Evolutionary conservation across 1,140 invertebrate genomes (phyloP).

Genomic region (Drosophila subobscura): DNA sequence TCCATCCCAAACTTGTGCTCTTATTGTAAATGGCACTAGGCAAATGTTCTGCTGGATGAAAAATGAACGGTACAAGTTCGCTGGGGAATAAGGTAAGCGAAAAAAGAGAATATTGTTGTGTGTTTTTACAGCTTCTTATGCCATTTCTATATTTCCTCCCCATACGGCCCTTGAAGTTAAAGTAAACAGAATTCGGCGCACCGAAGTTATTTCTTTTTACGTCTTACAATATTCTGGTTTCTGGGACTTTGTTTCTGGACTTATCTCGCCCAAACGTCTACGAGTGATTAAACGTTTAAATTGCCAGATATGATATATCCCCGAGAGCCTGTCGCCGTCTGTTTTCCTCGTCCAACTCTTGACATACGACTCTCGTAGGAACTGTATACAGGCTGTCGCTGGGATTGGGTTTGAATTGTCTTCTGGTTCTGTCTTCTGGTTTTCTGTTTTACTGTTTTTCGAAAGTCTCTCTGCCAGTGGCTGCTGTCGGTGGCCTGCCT

Average conservation of each 20-base stretch:
- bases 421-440: slow-evolving; percentile 15
- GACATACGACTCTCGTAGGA: slow-evolving; percentile 30
- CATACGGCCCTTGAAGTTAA: too few species aligned
- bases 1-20: too few species aligned
- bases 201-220: slow-evolving; percentile 9
- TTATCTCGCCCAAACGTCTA: slow-evolving; percentile 74
- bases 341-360: slow-evolving; percentile 12
- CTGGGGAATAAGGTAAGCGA: too few species aligned
- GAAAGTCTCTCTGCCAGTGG: slow-evolving; percentile 27
- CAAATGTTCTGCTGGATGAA: too few species aligned
- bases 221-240: slow-evolving; percentile 11
- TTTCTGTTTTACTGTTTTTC: not conserved
- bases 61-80: too few species aligned
- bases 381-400: slow-evolving; percentile 2
- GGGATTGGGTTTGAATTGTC: slow-evolving; percentile 19
- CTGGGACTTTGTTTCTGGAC: slow-evolving; percentile 26
- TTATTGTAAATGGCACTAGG: too few species aligned
- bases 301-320: slow-evolving; percentile 74
- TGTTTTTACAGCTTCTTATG: not conserved
- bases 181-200: too few species aligned
- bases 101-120: too few species aligned
- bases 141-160: slow-evolving; percentile 19
- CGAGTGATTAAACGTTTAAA: slow-evolving; percentile 79
- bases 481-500: slow-evolving; percentile 10
- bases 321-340: slow-evolving; percentile 42